Percentiles rank a stretch among this genome's conserved stretches.
These are phyloP conservation scores for Agraylea sexmaculata DNA, from an alignment of 1,140 invertebrate genomes.

Conservation along the genomic window DNA sequence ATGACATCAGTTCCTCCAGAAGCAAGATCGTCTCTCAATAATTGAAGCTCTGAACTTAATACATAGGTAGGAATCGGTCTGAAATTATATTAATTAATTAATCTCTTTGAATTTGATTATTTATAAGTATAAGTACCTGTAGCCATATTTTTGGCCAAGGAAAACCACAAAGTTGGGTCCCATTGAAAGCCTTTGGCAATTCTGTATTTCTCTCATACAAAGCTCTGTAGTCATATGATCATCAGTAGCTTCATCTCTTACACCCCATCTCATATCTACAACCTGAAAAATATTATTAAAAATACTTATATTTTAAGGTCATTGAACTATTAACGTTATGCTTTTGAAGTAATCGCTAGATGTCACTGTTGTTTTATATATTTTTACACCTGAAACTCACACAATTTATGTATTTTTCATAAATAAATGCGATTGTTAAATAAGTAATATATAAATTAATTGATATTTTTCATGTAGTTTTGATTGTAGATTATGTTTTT, in stretches of 20 bases:
- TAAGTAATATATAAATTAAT: too few relatives aligned
- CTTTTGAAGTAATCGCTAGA: too few relatives aligned
- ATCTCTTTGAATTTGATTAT: conserved; percentile 1
- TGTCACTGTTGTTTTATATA: too few relatives aligned
- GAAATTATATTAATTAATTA: conserved; percentile 12
- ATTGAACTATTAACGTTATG: background rate
- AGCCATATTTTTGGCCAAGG: conserved; percentile 96
- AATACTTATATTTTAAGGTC: background rate
- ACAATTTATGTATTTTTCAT: too few relatives aligned
- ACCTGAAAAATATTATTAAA: conserved; percentile 60
- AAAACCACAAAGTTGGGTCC: conserved; percentile 98
- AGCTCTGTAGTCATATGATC: conserved; percentile 98
- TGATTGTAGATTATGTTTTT: too few relatives aligned
- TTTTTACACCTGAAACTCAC: too few relatives aligned
- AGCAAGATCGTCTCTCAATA: conserved; percentile 73
- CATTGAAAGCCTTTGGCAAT: conserved; percentile 94
- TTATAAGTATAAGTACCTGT: conserved; percentile 37
- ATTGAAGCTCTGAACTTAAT: conserved; percentile 77
- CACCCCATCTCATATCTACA: conserved; percentile 97
- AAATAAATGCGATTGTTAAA: too few relatives aligned
- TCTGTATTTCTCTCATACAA: conserved; percentile 96
- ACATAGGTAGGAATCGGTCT: conserved; percentile 93
- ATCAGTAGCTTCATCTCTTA: conserved; percentile 91
- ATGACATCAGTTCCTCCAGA: conserved; percentile 69
- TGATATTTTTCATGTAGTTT: too few relatives aligned